phyloP scores from a whole-genome alignment of 2,888 invertebrate species.

The Allygus modestus region DNA sequence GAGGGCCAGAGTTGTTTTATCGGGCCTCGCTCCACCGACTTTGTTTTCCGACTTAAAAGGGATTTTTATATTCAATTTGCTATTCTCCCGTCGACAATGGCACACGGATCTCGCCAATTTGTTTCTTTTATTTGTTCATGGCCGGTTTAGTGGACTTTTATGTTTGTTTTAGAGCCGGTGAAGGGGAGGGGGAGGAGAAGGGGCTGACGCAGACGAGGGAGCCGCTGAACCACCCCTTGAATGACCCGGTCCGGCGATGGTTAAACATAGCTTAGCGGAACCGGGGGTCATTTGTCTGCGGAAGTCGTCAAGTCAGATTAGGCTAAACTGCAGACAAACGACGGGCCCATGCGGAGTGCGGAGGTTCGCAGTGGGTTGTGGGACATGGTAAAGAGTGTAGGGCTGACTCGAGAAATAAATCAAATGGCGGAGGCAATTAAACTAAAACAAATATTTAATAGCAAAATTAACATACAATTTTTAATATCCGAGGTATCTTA shows the following conservation, averaged over 20 bases:
- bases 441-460: too few species aligned
- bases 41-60: conserved; percentile 63
- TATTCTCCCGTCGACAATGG: conserved; percentile 57
- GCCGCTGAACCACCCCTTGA: neutral
- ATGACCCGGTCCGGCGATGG: conserved; percentile 6
- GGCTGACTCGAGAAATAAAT: too few species aligned
- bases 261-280: conserved; percentile 47
- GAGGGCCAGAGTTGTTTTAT: conserved; percentile 61
- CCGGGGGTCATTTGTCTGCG: conserved; percentile 15
- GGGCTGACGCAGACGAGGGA: neutral
- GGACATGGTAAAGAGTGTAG: too few species aligned
- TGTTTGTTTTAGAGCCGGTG: conserved; percentile 52
- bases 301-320: conserved; percentile 41
- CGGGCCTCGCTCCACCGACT: conserved; percentile 53
- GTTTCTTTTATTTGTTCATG: conserved; percentile 59
- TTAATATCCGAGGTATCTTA: too few species aligned
- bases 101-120: conserved; percentile 53
- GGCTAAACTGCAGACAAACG: conserved; percentile 29
- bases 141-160: conserved; percentile 61
- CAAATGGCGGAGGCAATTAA: too few species aligned
- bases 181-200: neutral
- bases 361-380: neutral
- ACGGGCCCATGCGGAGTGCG: neutral
- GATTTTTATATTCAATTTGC: conserved; percentile 64
- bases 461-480: too few species aligned